Evolutionary conservation across 2,888 invertebrate genomes (phyloP), one percentile per base, ranked within the genome.

Genomic region (Sialis fuliginosa): DNA sequence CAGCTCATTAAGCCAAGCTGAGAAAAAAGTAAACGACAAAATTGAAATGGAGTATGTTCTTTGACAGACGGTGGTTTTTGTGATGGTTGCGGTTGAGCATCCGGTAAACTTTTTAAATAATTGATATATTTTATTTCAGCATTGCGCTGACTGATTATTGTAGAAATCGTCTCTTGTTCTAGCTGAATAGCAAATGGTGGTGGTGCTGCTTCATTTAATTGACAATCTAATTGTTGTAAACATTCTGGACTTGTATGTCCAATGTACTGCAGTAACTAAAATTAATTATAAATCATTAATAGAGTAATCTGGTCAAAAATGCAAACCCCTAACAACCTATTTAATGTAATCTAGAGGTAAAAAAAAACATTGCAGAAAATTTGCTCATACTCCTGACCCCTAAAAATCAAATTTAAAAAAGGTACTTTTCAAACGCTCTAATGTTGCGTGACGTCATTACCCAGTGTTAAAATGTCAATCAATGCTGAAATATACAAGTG

Each of bases 201-300:
- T 42, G 77, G 69, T 33, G 82, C 80, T 2, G 90, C 85, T 50
- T 81, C 79, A 64, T 92, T 91, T 50, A 92, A 68, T 40, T 83
- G 75, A 33, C 74, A 72, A 33, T 81, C 81, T 48, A 71, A 66
- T 45, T 67, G 68, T 49, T 78, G 71, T 42, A 81, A 67, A 60
- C 90, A 88, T 63, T 96, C 95, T 0, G 93, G 86, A 56, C 92
- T 93, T 2, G 90, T 88, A 63, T 86, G 79, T 0, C 91, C 91
- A 57, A 96, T 81, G 67, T 92, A 93, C 55, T 86, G 82, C 49
- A 95, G 68, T 50, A 92, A 71, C 90, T 90, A 58, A 3, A 44
- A 33, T n/a, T 9, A 33, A 34, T 33, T 10, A 33, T 33, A 33
- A 10, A 37, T 6, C 5, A 12, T 7, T 37, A 10, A 5, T 12